Percentiles rank a stretch among this genome's conserved stretches.
These are phyloP conservation scores for Arctia plantaginis DNA, from an alignment of 2,888 invertebrate genomes.

Conservation along the genomic window DNA sequence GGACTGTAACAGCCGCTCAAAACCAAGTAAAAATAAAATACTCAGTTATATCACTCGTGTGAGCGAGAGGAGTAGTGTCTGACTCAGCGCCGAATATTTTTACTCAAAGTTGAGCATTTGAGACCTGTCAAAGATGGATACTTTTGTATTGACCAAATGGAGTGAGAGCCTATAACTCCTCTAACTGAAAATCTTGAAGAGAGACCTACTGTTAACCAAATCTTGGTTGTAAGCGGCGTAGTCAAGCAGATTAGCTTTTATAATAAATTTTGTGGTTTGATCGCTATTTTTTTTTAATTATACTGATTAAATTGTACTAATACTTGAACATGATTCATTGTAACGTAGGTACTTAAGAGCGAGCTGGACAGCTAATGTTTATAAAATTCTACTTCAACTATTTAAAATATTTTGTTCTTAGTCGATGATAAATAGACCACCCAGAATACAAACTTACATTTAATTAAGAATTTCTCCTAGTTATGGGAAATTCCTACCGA, in stretches of 20 bases:
- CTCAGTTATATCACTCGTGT: conserved; percentile 11
- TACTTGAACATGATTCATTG: background rate
- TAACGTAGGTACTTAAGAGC: background rate
- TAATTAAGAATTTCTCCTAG: conserved; percentile 16
- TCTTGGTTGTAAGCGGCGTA: conserved; percentile 34
- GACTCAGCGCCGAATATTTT: conserved; percentile 19
- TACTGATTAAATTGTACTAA: background rate
- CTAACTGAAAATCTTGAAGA: conserved; percentile 19
- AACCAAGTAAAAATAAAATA: conserved; percentile 19
- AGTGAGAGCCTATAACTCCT: conserved; percentile 2
- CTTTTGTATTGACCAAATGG: conserved; percentile 2
- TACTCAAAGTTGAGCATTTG: conserved; percentile 17
- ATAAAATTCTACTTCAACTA: background rate
- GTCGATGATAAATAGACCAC: conserved; percentile 1
- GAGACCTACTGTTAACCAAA: conserved; percentile 13
- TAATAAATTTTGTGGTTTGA: conserved; percentile 31
- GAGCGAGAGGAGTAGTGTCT: conserved; percentile 1
- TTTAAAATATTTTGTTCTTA: background rate
- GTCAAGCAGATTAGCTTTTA: conserved; percentile 30
- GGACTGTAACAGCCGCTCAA: conserved; percentile 28
- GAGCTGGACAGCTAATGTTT: background rate
- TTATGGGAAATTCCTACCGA: conserved; percentile 14
- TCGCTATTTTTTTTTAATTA: conserved; percentile 28
- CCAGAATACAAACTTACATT: background rate
- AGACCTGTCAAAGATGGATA: conserved; percentile 12